These are phyloP conservation scores for Aphodius granarius DNA, from an alignment of 2,888 invertebrate genomes.

Conservation along the genomic window DNA sequence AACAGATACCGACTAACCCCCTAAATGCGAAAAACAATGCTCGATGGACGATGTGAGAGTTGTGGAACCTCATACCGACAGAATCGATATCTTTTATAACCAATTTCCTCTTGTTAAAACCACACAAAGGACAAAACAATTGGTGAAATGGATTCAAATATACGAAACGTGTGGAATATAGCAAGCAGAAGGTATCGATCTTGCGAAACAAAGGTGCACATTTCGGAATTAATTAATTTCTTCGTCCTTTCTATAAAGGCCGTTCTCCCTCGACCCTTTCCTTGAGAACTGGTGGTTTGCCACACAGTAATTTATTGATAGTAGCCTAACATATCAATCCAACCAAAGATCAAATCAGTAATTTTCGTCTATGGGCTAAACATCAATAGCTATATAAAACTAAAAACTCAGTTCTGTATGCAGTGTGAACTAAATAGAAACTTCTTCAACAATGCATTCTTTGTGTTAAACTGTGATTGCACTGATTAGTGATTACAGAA, in stretches of 20 bases:
- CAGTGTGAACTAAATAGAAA: too few relatives aligned
- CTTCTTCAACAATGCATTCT: too few relatives aligned
- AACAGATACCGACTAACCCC: too few relatives aligned
- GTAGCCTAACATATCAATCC: not conserved
- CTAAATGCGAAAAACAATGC: too few relatives aligned
- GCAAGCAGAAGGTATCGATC: not conserved
- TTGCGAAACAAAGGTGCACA: not conserved
- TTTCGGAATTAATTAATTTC: not conserved
- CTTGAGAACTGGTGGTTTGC: not conserved
- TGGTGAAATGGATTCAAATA: not conserved
- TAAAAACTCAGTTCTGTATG: too few relatives aligned
- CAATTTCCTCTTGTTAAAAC: not conserved
- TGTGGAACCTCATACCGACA: not conserved
- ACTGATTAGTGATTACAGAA: too few relatives aligned
- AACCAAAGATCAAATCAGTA: too few relatives aligned
- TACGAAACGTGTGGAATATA: not conserved
- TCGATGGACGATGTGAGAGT: too few relatives aligned
- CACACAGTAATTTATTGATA: not conserved
- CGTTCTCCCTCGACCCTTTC: not conserved
- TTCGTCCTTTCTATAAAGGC: not conserved
- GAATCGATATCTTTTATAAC: not conserved
- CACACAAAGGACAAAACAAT: not conserved
- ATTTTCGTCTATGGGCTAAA: too few relatives aligned
- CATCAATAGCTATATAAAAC: too few relatives aligned
- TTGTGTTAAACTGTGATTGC: too few relatives aligned